Evolutionary conservation across 2,113 vertebrate species (phyloP), one percentile per base, ranked within the genome.

Genomic region (Conger conger): DNA sequence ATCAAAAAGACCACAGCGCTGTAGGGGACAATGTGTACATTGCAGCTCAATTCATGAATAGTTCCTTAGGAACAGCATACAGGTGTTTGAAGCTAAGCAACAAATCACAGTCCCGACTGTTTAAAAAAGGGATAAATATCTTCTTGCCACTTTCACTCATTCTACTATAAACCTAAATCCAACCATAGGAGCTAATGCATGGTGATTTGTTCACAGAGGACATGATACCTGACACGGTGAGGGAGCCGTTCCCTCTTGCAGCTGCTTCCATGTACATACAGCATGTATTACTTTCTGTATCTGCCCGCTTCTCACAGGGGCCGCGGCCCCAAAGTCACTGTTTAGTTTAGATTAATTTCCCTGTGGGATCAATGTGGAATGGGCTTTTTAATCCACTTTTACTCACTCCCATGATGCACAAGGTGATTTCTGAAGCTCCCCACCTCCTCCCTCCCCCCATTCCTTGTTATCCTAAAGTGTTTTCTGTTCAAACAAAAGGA

Each of bases 301-400:
- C 53, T 77, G 15, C 54, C 35, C 20, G 80, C 36, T 8, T 3
- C 68, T 68, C 16, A 60, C 68, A 40, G 40, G 76, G 37, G 63
- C 35, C 0, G 3, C 53, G 88, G 57, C 84, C 85, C 42, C 84
- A 60, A 18, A 53, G n/a, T 54, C 50, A 77, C 53, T 91, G 85
- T 88, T 91, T 89, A 82, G 76, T 42, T 86, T 89, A 60, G 85
- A 89, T 89, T 89, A 33, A 89, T 90, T 91, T 87, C 86, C 84
- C 82, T 79, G 68, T 33, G 83, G 84, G 88, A 89, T 90, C 37
- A 82, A 76, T 35, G 42, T 85, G 84, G 82, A 90, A 92, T 90
- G 85, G 80, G 81, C 81, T 82, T 85, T 86, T 81, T 84, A 90
- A 89, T 89, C 80, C 80, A 76, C 2, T 57, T 23, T 37, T 86